A percentile compares a stretch with the other conserved stretches of the same genome.
Evolutionary conservation across 2,888 invertebrate genomes (phyloP).

Genomic region (Scaptomyza polygonia): DNA sequence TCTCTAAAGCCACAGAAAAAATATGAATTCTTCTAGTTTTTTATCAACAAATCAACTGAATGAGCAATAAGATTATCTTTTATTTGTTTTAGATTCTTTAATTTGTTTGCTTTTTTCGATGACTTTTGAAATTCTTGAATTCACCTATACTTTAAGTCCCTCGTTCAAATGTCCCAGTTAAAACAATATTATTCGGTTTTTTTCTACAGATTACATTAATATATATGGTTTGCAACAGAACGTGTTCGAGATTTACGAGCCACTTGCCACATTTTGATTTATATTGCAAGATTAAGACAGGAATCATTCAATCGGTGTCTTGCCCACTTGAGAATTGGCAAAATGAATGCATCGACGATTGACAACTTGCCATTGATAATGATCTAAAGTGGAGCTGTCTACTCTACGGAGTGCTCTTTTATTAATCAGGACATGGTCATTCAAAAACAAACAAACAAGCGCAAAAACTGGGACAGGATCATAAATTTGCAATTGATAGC

Average conservation of each 20-base stretch:
- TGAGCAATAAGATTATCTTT: no score
- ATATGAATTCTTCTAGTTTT: no score
- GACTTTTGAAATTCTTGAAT: no score
- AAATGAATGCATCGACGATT: slow-evolving; percentile 3
- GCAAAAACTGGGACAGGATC: slow-evolving; percentile 33
- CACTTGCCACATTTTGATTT: slow-evolving; percentile 30
- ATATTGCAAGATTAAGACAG: slow-evolving; percentile 1
- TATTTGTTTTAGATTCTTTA: no score
- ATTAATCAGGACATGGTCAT: slow-evolving; percentile 47
- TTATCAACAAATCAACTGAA: no score
- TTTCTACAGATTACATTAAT: slow-evolving; percentile 32
- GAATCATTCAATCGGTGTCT: slow-evolving; percentile 13
- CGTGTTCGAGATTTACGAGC: slow-evolving; percentile 35
- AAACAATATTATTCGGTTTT: slow-evolving; percentile 13
- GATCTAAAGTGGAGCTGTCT: slow-evolving; percentile 42
- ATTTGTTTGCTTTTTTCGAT: no score
- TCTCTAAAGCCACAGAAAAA: no score
- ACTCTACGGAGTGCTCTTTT: slow-evolving; percentile 21
- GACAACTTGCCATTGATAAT: slow-evolving; percentile 30
- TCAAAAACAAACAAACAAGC: background rate
- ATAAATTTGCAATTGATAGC: slow-evolving; percentile 51
- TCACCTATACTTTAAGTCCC: no score
- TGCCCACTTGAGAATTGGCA: slow-evolving; percentile 32
- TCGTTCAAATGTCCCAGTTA: slow-evolving; percentile 11
- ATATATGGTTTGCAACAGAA: slow-evolving; percentile 37